Evolutionary conservation across 2,113 vertebrate genomes (phyloP), one percentile per base, ranked within the genome.

Genomic region (Gallinago media): DNA sequence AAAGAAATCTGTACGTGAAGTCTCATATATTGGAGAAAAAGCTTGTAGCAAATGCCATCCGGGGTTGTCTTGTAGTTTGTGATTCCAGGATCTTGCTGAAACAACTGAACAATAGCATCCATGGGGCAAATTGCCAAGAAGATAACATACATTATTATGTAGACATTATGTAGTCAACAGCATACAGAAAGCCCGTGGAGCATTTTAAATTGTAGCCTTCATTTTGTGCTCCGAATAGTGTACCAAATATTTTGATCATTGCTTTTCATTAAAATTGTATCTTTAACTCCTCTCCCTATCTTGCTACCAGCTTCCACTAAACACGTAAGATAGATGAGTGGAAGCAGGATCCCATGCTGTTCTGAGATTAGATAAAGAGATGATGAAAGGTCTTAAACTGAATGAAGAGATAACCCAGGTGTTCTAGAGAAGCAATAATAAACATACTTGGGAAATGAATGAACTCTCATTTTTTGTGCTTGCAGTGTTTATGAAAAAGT

Each of bases 331-430:
- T 55, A 91, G 74, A 94, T 92, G 67, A 73, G 66, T 89, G 18
- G n/a, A 94, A 93, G 65, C 40, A 92, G 47, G 40, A 91, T 81
- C 18, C 58, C 72, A 87, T 87, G 73, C 49, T 65, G n/a, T 72
- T 92, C 62, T 23, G n/a, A 95, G 88, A 94, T 93, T 92, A 95
- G 94, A 92, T 96, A 92, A 94, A 85, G 54, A 75, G 52, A 86
- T 91, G 85, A 93, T 95, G 82, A 81, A 96, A 93, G 34, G 46
- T 88, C 40, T 94, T 88, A 95, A 81, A 85, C 32, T 73, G 67
- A 91, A 89, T 46, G 66, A 91, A 66, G 12, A 95, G 92, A 96
- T 89, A 85, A 92, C 34, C 26, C 78, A 88, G 56, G 40, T 95
- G 73, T 85, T 96, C 40, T 82, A 94, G 44, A 81, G 73, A 94